Evolutionary conservation across 1,140 invertebrate genomes (phyloP).

Genomic region (Dinoponera quadriceps): DNA sequence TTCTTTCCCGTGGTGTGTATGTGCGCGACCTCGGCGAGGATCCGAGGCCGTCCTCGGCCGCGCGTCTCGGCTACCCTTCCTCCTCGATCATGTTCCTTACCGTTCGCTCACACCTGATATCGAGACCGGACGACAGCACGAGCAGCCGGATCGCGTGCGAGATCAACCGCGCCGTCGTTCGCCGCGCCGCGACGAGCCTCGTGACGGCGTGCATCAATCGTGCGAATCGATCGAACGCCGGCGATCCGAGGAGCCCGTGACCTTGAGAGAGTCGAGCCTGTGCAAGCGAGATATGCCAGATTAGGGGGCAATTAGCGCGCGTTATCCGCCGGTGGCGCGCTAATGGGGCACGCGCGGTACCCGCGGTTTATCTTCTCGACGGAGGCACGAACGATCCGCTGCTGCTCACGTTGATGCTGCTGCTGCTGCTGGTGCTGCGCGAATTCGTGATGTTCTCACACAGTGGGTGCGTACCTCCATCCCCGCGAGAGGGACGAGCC

Average conservation of each 20-base stretch:
- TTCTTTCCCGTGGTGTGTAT: slow-evolving; percentile 16
- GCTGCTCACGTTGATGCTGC: too few relatives aligned
- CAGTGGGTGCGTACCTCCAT: too few relatives aligned
- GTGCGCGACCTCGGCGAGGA: slow-evolving; percentile 20
- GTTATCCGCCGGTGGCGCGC: slow-evolving; percentile 25
- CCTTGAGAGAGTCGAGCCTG: slow-evolving; percentile 27
- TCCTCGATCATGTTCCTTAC: not conserved
- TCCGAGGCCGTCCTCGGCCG: not conserved
- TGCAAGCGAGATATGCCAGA: slow-evolving; percentile 48
- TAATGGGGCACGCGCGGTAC: slow-evolving; percentile 42
- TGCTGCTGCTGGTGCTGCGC: too few relatives aligned
- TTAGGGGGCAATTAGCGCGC: slow-evolving; percentile 52
- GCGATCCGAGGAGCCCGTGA: slow-evolving; percentile 9
- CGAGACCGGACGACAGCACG: slow-evolving; percentile 16
- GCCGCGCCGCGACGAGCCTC: not conserved
- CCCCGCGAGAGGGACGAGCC: too few relatives aligned
- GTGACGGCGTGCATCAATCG: slow-evolving; percentile 12
- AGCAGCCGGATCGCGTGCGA: slow-evolving; percentile 27
- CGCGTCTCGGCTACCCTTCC: not conserved
- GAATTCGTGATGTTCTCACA: too few relatives aligned
- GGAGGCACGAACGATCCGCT: not conserved
- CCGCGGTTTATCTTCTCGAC: not conserved
- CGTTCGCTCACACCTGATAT: slow-evolving; percentile 7
- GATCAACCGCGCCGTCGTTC: slow-evolving; percentile 14
- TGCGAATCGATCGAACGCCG: slow-evolving; percentile 27